Conservation (phyloP, 2,888 invertebrate species). For the Autographa gamma region DNA sequence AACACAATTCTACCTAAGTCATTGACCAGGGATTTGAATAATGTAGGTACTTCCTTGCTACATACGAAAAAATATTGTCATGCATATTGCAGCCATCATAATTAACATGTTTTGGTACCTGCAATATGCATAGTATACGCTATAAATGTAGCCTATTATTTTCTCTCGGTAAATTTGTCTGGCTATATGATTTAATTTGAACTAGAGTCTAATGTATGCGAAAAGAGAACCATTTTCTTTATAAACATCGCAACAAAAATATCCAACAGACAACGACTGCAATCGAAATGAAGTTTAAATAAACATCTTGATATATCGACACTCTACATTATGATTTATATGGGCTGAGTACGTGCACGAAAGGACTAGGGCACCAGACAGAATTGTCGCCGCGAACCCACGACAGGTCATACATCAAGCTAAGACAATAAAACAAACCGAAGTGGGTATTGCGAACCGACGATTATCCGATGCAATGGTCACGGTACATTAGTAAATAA, state of each 20-base stretch:
- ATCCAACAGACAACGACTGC: constrained; percentile 33
- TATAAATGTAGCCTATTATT: no score
- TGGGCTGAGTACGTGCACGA: constrained; percentile 47
- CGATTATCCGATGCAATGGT: constrained; percentile 49
- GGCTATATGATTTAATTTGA: not conserved
- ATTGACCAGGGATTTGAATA: no score
- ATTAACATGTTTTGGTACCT: no score
- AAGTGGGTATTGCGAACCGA: constrained; percentile 52
- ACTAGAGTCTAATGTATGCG: not conserved
- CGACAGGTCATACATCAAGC: constrained; percentile 59
- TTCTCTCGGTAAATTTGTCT: no score
- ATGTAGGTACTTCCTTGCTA: no score
- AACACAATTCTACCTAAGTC: no score
- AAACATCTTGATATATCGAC: constrained; percentile 47
- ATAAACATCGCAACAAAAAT: constrained; percentile 9
- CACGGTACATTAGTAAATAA: constrained; percentile 50
- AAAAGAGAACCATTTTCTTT: constrained; percentile 12
- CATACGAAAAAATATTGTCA: no score
- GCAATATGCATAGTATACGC: no score
- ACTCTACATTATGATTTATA: constrained; percentile 46
- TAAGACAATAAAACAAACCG: constrained; percentile 59
- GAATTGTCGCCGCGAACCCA: constrained; percentile 52
- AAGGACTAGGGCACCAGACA: constrained; percentile 45
- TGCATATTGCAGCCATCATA: no score
- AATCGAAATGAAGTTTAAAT: constrained; percentile 52